These are phyloP conservation scores for Discoglossus pictus DNA, from an alignment of 2,797 vertebrate genomes.

Conservation along the genomic window DNA sequence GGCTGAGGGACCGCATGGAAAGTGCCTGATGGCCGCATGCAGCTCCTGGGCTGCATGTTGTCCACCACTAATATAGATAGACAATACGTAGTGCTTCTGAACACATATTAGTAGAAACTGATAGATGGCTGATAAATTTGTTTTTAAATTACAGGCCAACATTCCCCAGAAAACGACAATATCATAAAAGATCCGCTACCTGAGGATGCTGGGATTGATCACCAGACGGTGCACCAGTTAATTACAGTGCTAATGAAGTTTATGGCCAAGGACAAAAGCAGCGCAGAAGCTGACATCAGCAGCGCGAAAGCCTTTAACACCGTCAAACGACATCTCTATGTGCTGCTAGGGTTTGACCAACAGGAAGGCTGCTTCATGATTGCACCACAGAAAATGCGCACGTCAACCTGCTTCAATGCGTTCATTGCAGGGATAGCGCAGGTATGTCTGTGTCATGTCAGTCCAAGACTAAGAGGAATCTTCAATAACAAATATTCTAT, in stretches of 20 bases:
- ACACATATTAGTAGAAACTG: no score
- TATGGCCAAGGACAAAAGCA: slow-evolving; percentile 97
- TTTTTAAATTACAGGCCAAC: slow-evolving; percentile 75
- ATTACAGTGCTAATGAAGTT: slow-evolving; percentile 99
- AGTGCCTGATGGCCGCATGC: no score
- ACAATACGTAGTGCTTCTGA: no score
- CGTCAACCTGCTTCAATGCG: slow-evolving; percentile 95
- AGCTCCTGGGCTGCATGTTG: no score
- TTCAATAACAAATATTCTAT: no score
- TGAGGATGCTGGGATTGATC: slow-evolving; percentile 94
- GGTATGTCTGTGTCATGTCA: slow-evolving; percentile 67
- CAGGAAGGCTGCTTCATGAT: slow-evolving; percentile 99
- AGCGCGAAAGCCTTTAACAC: slow-evolving; percentile 98
- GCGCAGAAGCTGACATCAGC: slow-evolving; percentile 91
- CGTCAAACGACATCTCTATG: slow-evolving; percentile 93
- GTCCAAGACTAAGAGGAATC: no score
- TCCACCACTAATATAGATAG: no score
- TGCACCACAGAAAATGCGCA: slow-evolving; percentile 96
- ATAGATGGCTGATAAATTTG: no score
- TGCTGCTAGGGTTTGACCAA: slow-evolving; percentile 93
- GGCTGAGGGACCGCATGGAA: no score
- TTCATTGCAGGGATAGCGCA: slow-evolving; percentile 97
- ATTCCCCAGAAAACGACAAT: slow-evolving; percentile 86
- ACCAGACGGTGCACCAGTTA: slow-evolving; percentile 97
- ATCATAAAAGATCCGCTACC: slow-evolving; percentile 91